Evolutionary conservation across 2,797 vertebrate species (phyloP).

Genomic region (Okamejei kenojei): DNA sequence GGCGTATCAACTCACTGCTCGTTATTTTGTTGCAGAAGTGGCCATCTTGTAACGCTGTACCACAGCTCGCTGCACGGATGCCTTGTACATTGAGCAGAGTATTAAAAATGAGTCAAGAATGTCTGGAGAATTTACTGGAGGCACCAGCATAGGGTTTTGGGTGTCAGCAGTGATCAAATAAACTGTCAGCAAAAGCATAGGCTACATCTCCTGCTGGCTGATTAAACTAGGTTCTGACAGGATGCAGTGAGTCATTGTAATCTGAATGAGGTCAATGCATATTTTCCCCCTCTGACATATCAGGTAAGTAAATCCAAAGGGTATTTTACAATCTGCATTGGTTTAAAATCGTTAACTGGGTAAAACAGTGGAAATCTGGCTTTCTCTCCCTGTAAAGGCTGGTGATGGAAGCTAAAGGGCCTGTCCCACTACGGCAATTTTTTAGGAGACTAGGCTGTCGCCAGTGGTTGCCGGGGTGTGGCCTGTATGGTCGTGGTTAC

Average conservation of each 20-base stretch:
- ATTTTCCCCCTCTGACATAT: background rate
- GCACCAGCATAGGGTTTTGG: background rate
- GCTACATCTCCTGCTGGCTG: background rate
- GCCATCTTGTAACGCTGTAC: conserved; percentile 2
- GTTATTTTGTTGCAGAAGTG: background rate
- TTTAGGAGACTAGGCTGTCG: too few species aligned
- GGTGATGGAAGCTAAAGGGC: background rate
- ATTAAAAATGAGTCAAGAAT: background rate
- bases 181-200: background rate
- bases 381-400: background rate
- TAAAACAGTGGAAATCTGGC: background rate
- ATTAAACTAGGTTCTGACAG: background rate
- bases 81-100: background rate
- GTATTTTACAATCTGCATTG: background rate
- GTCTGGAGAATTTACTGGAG: background rate
- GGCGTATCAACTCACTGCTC: conserved; percentile 27
- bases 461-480: too few species aligned
- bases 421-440: too few species aligned
- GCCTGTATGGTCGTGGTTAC: too few species aligned
- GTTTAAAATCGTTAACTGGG: background rate
- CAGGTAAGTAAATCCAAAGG: background rate
- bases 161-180: background rate
- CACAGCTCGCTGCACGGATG: background rate
- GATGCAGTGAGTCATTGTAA: background rate
- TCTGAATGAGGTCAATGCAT: background rate